phyloP scores from a whole-genome alignment of 2,797 vertebrate species.

The Poeciliopsis infans region DNA sequence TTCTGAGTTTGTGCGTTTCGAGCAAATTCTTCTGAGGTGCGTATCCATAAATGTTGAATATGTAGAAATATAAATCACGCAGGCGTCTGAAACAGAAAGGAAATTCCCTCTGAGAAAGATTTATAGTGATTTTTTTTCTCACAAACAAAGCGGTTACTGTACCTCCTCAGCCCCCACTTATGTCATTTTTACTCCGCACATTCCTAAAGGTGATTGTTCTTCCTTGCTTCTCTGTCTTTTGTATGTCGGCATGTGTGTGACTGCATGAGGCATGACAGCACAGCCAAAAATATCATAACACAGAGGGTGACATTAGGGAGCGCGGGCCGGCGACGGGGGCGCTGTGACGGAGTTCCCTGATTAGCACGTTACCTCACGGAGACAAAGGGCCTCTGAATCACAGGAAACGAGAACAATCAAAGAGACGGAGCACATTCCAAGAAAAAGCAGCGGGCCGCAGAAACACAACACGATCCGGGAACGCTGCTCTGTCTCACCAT shows the following conservation, averaged over 20 bases:
- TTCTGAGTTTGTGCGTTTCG: conserved; percentile 22
- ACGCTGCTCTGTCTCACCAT: conserved; percentile 61
- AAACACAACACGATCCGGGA: conserved; percentile 72
- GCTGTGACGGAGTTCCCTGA: conserved; percentile 82
- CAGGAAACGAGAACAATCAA: conserved; percentile 85
- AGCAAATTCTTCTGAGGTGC: conserved; percentile 42
- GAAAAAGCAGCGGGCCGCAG: conserved; percentile 76
- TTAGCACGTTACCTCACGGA: conserved; percentile 73
- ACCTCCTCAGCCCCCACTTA: conserved; percentile 28
- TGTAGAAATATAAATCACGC: conserved; percentile 46
- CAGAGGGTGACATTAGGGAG: conserved; percentile 68
- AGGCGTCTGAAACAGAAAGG: conserved; percentile 32
- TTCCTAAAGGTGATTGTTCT: conserved; percentile 62
- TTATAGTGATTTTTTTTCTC: conserved; percentile 14
- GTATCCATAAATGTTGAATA: conserved; percentile 38
- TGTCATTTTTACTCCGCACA: conserved; percentile 56
- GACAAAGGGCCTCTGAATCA: conserved; percentile 81
- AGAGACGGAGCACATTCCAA: conserved; percentile 80
- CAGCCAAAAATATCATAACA: conserved; percentile 77
- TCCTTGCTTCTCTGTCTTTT: conserved; percentile 38
- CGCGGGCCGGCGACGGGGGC: conserved; percentile 46
- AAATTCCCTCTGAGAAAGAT: conserved; percentile 24
- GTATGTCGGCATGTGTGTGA: conserved; percentile 18
- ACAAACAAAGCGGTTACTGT: conserved; percentile 17
- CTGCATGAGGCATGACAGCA: conserved; percentile 65